These are phyloP conservation scores for Drosophila nr. fundita DNA, from an alignment of 2,888 invertebrate genomes.

Conservation along the genomic window DNA sequence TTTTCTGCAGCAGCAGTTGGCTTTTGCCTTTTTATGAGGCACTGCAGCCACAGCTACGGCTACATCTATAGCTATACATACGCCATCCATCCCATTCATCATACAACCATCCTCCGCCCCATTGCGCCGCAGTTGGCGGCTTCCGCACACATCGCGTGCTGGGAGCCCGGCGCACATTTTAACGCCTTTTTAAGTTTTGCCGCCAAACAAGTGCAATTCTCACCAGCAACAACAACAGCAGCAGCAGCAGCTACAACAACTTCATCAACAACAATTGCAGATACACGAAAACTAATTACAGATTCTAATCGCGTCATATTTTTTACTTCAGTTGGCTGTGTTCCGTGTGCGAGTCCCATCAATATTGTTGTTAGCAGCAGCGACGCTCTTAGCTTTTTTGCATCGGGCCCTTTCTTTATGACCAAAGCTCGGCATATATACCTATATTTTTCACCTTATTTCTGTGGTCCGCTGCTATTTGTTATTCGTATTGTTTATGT, in stretches of 20 bases:
- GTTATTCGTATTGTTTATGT: constrained; percentile 68
- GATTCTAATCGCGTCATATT: constrained; percentile 83
- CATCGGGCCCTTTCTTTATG: constrained; percentile 8
- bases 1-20: constrained; percentile 29
- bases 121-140: constrained; percentile 43
- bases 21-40: constrained; percentile 36
- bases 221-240: constrained; percentile 48
- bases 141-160: constrained; percentile 71
- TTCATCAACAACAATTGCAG: constrained; percentile 74
- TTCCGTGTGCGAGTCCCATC: constrained; percentile 80
- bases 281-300: constrained; percentile 82
- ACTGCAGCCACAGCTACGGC: constrained; percentile 26
- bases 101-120: constrained; percentile 29
- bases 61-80: constrained; percentile 11
- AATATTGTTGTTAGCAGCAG: constrained; percentile 58
- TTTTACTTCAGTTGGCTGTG: constrained; percentile 55
- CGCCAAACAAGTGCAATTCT: constrained; percentile 80
- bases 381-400: background rate
- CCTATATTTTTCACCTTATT: constrained; percentile 48
- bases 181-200: constrained; percentile 80
- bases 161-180: constrained; percentile 75
- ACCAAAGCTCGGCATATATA: constrained; percentile 7
- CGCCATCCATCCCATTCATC: constrained; percentile 46
- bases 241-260: constrained; percentile 24
- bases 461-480: constrained; percentile 41